Percentiles rank a stretch among this genome's conserved stretches.
These are phyloP conservation scores for Sycobia sp. DNA, from an alignment of 1,140 invertebrate species.

Conservation along the genomic window DNA sequence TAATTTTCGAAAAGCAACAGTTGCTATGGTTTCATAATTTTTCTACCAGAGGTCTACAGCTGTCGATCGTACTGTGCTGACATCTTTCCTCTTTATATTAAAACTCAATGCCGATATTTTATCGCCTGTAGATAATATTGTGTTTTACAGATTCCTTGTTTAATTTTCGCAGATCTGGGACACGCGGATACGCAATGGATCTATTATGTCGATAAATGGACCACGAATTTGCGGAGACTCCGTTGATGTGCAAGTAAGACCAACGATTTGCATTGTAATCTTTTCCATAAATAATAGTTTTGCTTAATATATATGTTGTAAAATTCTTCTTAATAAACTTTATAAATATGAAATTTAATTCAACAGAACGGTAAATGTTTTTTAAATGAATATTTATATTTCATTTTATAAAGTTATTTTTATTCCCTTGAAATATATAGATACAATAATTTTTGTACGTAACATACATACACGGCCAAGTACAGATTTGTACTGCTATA, in stretches of 20 bases:
- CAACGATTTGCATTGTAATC: neutral
- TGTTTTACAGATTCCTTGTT: no score
- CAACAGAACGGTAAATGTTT: no score
- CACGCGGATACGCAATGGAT: conserved; percentile 38
- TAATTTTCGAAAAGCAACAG: neutral
- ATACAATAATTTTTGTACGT: no score
- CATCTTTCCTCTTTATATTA: conserved; percentile 1
- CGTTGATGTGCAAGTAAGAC: conserved; percentile 46
- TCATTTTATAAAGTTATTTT: no score
- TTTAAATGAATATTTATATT: no score
- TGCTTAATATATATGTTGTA: no score
- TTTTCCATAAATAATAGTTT: neutral
- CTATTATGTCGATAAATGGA: conserved; percentile 44
- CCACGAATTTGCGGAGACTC: conserved; percentile 53
- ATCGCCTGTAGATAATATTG: neutral
- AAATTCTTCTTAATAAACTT: no score
- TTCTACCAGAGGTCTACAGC: no score
- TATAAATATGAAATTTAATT: conserved; percentile 5
- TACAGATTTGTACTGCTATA: no score
- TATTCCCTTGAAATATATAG: no score
- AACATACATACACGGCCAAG: no score
- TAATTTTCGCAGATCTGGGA: conserved; percentile 51
- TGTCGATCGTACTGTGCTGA: no score
- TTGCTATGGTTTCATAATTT: neutral
- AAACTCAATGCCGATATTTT: neutral